These are phyloP conservation scores for Pseudolycoriella hygida DNA, from an alignment of 2,888 invertebrate species.

Conservation along the genomic window DNA sequence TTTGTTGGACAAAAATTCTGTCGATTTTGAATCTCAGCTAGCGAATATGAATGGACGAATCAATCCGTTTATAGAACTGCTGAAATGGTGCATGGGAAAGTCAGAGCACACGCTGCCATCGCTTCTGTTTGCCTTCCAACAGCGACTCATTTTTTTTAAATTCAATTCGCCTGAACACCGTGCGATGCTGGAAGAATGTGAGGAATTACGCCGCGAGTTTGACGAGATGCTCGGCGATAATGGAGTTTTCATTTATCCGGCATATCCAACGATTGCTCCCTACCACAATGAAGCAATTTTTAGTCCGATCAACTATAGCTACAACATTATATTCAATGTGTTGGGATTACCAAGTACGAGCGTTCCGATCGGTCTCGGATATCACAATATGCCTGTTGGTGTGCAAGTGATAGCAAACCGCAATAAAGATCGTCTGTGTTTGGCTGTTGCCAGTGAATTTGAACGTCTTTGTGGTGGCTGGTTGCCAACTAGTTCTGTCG, in stretches of 20 bases:
- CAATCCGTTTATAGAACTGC: constrained; percentile 22
- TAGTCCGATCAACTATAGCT: constrained; percentile 39
- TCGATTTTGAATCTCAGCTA: too few relatives aligned
- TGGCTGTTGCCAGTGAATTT: constrained; percentile 63
- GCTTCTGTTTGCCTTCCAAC: constrained; percentile 33
- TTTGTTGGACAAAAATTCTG: too few relatives aligned
- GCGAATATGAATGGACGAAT: too few relatives aligned
- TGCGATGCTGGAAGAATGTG: too few relatives aligned
- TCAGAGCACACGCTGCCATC: constrained; percentile 31
- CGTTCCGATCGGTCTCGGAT: constrained; percentile 48
- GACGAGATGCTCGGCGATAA: constrained; percentile 35
- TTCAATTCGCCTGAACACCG: background rate
- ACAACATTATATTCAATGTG: constrained; percentile 49
- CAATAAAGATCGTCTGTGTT: constrained; percentile 57
- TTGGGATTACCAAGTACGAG: constrained; percentile 58
- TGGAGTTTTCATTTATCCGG: constrained; percentile 59
- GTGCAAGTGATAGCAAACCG: constrained; percentile 61
- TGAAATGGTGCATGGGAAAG: constrained; percentile 22
- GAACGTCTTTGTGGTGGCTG: constrained; percentile 72
- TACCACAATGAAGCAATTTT: constrained; percentile 43
- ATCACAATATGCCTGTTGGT: constrained; percentile 51
- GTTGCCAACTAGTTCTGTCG: too few relatives aligned
- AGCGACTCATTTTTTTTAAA: constrained; percentile 5
- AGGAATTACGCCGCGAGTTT: too few relatives aligned
- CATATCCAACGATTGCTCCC: constrained; percentile 43